Evolutionary conservation across 2,888 invertebrate genomes (phyloP).

Genomic region (Xanthorhoe designata): DNA sequence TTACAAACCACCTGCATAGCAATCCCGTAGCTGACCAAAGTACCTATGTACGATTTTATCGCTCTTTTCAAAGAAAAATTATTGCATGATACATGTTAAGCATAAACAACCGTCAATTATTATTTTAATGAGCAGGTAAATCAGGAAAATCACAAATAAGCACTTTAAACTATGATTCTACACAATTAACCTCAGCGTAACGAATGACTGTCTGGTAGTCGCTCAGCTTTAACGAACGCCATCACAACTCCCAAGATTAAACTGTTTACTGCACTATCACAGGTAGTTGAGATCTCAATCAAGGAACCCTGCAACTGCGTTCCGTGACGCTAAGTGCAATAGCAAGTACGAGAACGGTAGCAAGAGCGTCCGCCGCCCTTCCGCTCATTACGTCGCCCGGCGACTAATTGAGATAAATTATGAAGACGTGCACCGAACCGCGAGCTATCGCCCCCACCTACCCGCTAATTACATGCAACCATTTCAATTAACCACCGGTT

Average conservation of each 20-base stretch:
- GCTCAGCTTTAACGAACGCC: conserved; percentile 28
- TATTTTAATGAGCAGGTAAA: conserved; percentile 23
- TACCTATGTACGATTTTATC: neutral
- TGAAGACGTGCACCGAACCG: conserved; percentile 78
- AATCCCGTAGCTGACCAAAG: neutral
- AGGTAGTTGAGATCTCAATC: conserved; percentile 49
- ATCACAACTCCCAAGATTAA: conserved; percentile 39
- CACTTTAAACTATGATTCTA: conserved; percentile 24
- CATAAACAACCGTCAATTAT: conserved; percentile 11
- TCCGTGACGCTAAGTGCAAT: conserved; percentile 47
- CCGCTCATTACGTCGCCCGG: conserved; percentile 72
- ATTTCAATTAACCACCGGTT: conserved; percentile 72
- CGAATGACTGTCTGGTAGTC: conserved; percentile 29
- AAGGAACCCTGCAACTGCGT: conserved; percentile 46
- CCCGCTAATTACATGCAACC: conserved; percentile 79
- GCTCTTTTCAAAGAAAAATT: neutral
- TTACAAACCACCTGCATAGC: conserved; percentile 4
- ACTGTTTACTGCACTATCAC: conserved; percentile 42
- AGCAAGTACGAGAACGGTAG: conserved; percentile 43
- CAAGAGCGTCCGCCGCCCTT: conserved; percentile 62
- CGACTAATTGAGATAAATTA: conserved; percentile 84
- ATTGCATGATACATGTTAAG: neutral
- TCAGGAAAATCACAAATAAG: conserved; percentile 26
- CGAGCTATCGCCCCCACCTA: conserved; percentile 72
- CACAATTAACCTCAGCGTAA: conserved; percentile 28